Percentiles rank a stretch among this genome's conserved stretches.
Conservation (phyloP, 2,113 vertebrate genomes). For the Crotalus tigris region DNA sequence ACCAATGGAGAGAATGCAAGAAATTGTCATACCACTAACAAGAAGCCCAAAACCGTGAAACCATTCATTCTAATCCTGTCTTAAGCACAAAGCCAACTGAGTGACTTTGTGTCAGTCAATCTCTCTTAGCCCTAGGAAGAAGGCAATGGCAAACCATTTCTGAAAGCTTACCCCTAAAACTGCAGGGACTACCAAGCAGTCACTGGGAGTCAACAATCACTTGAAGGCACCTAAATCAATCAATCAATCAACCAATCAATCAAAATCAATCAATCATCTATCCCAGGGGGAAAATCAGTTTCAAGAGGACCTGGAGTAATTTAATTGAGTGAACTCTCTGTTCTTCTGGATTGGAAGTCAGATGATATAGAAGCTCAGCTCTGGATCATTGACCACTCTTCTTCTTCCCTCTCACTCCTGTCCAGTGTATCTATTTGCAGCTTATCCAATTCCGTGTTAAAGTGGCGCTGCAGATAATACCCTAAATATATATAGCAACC, state of each 20-base stretch:
- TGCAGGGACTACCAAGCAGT: background rate
- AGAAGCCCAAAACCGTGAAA: background rate
- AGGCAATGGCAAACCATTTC: background rate
- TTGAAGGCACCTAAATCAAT: background rate
- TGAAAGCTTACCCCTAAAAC: background rate
- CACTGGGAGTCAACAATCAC: background rate
- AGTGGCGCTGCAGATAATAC: background rate
- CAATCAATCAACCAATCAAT: too few relatives aligned
- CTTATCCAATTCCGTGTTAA: background rate
- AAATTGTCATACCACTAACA: background rate
- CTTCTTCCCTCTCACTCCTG: background rate
- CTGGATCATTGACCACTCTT: background rate
- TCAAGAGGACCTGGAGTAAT: background rate
- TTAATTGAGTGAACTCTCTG: background rate
- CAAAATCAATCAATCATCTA: background rate
- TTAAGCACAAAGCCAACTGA: background rate
- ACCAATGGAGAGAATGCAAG: background rate
- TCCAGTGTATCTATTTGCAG: too few relatives aligned
- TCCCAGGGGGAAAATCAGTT: background rate
- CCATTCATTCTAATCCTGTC: background rate
- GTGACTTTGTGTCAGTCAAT: background rate
- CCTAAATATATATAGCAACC: background rate
- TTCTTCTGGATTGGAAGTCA: background rate
- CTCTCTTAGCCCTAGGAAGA: background rate
- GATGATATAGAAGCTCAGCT: background rate